Percentiles rank a stretch among this genome's conserved stretches.
phyloP scores from a whole-genome alignment of 2,888 invertebrate species.

The Leptodirus hochenwartii region DNA sequence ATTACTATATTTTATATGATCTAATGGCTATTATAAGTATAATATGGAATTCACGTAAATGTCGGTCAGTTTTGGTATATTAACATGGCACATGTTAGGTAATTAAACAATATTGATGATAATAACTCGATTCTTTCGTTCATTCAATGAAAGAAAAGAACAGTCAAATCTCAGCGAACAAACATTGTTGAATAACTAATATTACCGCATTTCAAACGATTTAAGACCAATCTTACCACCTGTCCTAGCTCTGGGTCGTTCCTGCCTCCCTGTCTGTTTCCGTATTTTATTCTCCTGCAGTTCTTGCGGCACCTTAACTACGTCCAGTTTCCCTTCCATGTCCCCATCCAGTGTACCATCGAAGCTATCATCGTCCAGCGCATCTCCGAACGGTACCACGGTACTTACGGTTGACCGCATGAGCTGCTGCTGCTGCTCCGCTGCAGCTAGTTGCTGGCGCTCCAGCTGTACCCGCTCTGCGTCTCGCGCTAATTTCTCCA shows the following conservation, averaged over 20 bases:
- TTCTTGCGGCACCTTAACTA: conserved; percentile 16
- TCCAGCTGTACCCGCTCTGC: conserved; percentile 62
- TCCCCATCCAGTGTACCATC: conserved; percentile 14
- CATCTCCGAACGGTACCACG: conserved; percentile 20
- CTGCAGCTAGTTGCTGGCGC: conserved; percentile 38
- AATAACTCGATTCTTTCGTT: background rate
- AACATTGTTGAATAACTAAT: conserved; percentile 2
- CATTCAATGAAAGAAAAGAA: background rate
- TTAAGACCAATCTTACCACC: conserved; percentile 27
- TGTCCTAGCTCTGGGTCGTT: conserved; percentile 37
- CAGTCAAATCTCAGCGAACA: background rate
- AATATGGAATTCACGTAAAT: too few species aligned
- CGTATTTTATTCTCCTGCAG: conserved; percentile 25
- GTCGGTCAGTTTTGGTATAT: too few species aligned
- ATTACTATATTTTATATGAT: too few species aligned
- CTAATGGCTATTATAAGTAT: too few species aligned
- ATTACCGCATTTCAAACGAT: conserved; percentile 1
- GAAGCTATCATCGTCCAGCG: conserved; percentile 17
- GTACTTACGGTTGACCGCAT: conserved; percentile 36
- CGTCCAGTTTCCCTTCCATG: conserved; percentile 3
- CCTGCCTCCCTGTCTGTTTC: conserved; percentile 16
- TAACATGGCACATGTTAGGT: too few species aligned
- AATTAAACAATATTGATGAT: too few species aligned
- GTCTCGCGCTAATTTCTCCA: conserved; percentile 74
- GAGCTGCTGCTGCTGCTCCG: conserved; percentile 17